These are phyloP conservation scores for Panurus biarmicus DNA, from an alignment of 2,113 vertebrate genomes.

Conservation along the genomic window DNA sequence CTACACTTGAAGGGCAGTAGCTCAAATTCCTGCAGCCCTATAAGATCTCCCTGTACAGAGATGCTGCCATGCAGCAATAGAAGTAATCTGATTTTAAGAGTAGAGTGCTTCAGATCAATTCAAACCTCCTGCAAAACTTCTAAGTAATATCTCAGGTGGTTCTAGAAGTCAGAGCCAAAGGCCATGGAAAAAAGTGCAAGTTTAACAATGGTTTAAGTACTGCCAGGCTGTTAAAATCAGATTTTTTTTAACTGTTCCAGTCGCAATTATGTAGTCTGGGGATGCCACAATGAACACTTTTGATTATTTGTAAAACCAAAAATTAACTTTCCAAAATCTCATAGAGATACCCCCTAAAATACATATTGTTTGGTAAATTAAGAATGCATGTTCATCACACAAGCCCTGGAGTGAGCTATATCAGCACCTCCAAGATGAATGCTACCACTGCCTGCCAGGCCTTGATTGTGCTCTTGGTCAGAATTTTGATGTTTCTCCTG, in stretches of 20 bases:
- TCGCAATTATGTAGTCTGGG: neutral
- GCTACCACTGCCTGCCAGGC: neutral
- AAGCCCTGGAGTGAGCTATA: rapidly evolving
- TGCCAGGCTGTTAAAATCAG: neutral
- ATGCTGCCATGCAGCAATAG: neutral
- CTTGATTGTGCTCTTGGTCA: neutral
- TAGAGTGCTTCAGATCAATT: neutral
- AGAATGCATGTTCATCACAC: rapidly evolving
- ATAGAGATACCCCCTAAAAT: neutral
- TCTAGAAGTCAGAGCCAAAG: neutral
- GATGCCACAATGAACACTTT: neutral
- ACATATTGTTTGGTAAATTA: neutral
- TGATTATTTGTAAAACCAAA: neutral
- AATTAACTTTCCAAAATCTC: neutral
- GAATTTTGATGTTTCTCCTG: neutral
- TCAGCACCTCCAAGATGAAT: neutral
- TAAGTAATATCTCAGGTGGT: neutral
- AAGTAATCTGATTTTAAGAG: neutral
- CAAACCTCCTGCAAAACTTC: neutral
- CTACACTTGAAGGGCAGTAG: neutral
- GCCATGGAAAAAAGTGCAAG: neutral
- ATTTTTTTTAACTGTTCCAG: neutral
- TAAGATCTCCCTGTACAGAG: neutral
- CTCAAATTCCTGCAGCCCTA: neutral
- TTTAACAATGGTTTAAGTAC: neutral